Percentiles rank a stretch among this genome's conserved stretches.
Conservation (phyloP, 2,797 vertebrate species). For the Eleutherodactylus coqui region DNA sequence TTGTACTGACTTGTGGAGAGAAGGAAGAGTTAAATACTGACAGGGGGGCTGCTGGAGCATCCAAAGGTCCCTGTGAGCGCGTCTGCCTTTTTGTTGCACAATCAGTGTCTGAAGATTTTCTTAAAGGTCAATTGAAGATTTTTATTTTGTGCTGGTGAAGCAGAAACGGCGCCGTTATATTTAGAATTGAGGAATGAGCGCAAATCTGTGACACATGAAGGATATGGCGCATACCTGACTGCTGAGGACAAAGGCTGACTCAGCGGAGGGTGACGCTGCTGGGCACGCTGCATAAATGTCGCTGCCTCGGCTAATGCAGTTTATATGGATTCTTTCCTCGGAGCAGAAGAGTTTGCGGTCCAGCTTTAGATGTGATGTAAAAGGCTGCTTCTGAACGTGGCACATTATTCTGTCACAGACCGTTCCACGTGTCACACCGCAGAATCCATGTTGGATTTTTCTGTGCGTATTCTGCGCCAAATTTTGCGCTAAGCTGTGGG, state of each 20-base stretch:
- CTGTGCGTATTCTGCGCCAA: too few relatives aligned
- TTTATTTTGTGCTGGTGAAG: not conserved
- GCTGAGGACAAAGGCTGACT: not conserved
- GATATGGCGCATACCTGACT: conserved; percentile 11
- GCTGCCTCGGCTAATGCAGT: not conserved
- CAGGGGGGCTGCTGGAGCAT: not conserved
- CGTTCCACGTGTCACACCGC: too few relatives aligned
- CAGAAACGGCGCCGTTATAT: not conserved
- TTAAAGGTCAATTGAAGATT: not conserved
- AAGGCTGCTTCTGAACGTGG: too few relatives aligned
- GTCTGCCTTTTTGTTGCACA: conserved; percentile 1
- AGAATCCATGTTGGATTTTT: too few relatives aligned
- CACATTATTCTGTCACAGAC: too few relatives aligned
- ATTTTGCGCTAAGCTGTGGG: too few relatives aligned
- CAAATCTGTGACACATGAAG: not conserved
- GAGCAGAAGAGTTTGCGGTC: not conserved
- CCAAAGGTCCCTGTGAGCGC: not conserved
- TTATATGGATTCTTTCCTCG: not conserved
- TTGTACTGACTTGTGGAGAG: not conserved
- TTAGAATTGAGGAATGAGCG: not conserved
- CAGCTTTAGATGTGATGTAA: too few relatives aligned
- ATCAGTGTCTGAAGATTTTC: conserved; percentile 17
- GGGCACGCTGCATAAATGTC: not conserved
- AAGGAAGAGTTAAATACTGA: not conserved
- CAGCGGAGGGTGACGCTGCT: conserved; percentile 2